phyloP scores from a whole-genome alignment of 1,140 invertebrate genomes.

The Cryptotermes secundus region DNA sequence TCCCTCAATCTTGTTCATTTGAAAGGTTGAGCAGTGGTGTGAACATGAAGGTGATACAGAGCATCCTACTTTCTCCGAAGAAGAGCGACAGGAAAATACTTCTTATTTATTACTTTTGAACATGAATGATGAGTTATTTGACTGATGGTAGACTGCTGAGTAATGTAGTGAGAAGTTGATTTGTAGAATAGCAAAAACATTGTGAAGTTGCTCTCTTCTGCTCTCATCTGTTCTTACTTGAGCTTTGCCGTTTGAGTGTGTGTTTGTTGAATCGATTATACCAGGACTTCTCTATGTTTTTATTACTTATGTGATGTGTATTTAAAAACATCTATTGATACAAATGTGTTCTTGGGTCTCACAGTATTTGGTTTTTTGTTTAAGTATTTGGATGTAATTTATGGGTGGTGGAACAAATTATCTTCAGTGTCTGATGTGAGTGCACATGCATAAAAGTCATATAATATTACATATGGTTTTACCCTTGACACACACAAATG shows the following conservation, averaged over 20 bases:
- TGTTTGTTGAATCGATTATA: background rate
- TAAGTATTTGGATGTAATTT: no score
- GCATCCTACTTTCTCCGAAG: background rate
- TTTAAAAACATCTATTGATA: no score
- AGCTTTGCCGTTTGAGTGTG: constrained; percentile 18
- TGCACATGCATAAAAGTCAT: no score
- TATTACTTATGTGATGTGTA: no score
- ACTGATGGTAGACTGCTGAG: background rate
- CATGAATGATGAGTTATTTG: background rate
- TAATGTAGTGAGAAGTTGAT: constrained; percentile 14
- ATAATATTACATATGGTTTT: no score
- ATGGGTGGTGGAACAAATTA: no score
- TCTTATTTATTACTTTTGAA: background rate
- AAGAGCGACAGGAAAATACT: background rate
- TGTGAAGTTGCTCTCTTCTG: constrained; percentile 27
- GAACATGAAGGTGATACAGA: background rate
- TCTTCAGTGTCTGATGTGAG: no score
- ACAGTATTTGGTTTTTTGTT: no score
- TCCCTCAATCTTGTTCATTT: background rate
- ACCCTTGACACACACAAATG: no score
- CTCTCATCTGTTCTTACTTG: constrained; percentile 30
- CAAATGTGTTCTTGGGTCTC: no score
- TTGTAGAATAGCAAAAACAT: constrained; percentile 11
- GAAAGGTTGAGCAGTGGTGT: background rate
- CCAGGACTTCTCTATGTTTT: background rate